Percentiles rank a stretch among this genome's conserved stretches.
These are phyloP conservation scores for Xiphophorus birchmanni DNA, from an alignment of 2,797 vertebrate species.

Conservation along the genomic window DNA sequence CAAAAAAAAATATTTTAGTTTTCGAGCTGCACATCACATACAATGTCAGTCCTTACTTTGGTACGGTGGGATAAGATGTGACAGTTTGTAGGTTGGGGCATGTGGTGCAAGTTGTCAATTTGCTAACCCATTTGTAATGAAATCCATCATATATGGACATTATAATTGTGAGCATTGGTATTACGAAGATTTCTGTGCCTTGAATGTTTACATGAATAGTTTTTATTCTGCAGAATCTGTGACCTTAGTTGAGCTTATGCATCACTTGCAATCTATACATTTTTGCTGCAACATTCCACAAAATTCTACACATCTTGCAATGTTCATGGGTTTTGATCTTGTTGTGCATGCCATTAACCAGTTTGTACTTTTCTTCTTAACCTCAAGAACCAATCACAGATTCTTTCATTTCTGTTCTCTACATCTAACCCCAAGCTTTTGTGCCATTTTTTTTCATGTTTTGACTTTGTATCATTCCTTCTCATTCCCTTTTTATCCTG, in stretches of 20 bases:
- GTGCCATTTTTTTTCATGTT: conserved; percentile 35
- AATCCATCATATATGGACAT: neutral
- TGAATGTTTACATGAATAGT: neutral
- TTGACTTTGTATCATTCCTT: conserved; percentile 47
- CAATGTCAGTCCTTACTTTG: neutral
- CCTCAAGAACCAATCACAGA: conserved; percentile 22
- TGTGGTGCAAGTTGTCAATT: neutral
- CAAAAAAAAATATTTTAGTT: no score
- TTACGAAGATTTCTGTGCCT: neutral
- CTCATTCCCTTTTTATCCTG: conserved; percentile 52
- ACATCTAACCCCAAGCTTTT: conserved; percentile 35
- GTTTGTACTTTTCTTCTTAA: conserved; percentile 16
- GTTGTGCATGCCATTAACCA: neutral
- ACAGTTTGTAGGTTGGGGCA: neutral
- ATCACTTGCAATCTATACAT: neutral
- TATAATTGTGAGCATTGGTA: neutral
- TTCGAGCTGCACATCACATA: neutral
- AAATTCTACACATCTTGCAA: neutral
- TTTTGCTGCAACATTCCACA: neutral
- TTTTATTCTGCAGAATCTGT: neutral
- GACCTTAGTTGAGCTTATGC: neutral
- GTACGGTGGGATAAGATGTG: neutral
- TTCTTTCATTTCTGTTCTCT: conserved; percentile 50
- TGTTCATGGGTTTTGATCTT: neutral
- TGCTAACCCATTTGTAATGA: neutral